Evolutionary conservation across 2,113 vertebrate genomes (phyloP).

Genomic region (Aplodontia rufa): DNA sequence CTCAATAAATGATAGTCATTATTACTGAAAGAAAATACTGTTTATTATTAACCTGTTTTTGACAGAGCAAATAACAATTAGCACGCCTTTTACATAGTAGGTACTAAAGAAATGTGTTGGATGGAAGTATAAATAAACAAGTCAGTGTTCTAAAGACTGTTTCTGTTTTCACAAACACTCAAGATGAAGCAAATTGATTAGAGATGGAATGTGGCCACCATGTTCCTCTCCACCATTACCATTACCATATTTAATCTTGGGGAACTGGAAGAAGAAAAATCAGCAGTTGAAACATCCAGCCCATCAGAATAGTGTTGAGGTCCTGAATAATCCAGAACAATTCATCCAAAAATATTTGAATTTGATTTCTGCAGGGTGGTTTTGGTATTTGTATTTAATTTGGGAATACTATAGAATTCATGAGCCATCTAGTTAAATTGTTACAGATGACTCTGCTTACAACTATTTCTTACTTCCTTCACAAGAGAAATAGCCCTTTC

Average conservation of each 20-base stretch:
- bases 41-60: slow-evolving; percentile 21
- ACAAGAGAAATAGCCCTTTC: not conserved
- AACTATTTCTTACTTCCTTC: not conserved
- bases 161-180: not conserved
- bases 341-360: not conserved
- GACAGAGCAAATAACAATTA: slow-evolving; percentile 31
- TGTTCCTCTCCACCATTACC: not conserved
- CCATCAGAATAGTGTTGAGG: not conserved
- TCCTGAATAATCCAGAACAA: not conserved
- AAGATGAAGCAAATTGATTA: not conserved
- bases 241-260: not conserved
- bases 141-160: not conserved
- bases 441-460: not conserved
- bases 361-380: not conserved
- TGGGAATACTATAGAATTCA: slow-evolving; percentile 30
- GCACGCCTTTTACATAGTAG: not conserved
- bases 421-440: not conserved
- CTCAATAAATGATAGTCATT: slow-evolving; percentile 10
- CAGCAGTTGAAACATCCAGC: not conserved
- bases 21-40: not conserved
- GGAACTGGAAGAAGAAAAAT: not conserved
- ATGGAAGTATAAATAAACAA: not conserved
- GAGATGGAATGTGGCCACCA: not conserved
- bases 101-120: slow-evolving; percentile 12
- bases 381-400: slow-evolving; percentile 44